A percentile compares a stretch with the other conserved stretches of the same genome.
phyloP scores from a whole-genome alignment of 2,797 vertebrate genomes.

The Rhinella marina region DNA sequence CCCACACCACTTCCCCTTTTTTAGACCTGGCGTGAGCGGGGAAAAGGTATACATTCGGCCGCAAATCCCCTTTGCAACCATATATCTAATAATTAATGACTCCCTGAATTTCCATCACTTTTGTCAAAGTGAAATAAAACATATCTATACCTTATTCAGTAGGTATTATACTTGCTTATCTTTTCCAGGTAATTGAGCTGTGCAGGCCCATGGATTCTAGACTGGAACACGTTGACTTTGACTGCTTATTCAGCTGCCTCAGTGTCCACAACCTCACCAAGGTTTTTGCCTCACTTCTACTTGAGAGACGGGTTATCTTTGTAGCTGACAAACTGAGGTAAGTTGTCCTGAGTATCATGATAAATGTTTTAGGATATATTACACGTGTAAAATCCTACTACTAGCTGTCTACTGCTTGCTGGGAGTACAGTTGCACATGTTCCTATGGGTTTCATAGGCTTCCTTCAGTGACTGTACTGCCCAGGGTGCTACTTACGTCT shows the following conservation, averaged over 20 bases:
- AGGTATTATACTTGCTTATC: neutral
- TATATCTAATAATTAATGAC: too few relatives aligned
- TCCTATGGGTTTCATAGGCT: neutral
- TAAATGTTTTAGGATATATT: neutral
- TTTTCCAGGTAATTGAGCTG: conserved; percentile 86
- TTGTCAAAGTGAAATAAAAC: too few relatives aligned
- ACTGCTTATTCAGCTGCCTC: conserved; percentile 89
- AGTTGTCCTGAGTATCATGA: neutral
- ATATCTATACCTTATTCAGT: too few relatives aligned
- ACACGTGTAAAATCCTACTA: too few relatives aligned
- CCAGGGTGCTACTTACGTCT: neutral
- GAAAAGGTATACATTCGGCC: too few relatives aligned
- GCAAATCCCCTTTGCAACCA: too few relatives aligned
- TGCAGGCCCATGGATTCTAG: conserved; percentile 92
- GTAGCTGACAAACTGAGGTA: conserved; percentile 95
- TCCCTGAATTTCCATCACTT: too few relatives aligned
- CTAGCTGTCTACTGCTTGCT: too few relatives aligned
- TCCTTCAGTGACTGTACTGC: neutral
- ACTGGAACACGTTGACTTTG: conserved; percentile 94
- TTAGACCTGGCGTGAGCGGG: too few relatives aligned
- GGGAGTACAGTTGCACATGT: too few relatives aligned
- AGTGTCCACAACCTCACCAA: conserved; percentile 82
- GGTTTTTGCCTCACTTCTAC: conserved; percentile 92
- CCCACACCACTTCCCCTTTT: too few relatives aligned
- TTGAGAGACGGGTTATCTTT: conserved; percentile 96